phyloP scores from a whole-genome alignment of 2,888 invertebrate genomes.

The Caenorhabditis sp. region DNA sequence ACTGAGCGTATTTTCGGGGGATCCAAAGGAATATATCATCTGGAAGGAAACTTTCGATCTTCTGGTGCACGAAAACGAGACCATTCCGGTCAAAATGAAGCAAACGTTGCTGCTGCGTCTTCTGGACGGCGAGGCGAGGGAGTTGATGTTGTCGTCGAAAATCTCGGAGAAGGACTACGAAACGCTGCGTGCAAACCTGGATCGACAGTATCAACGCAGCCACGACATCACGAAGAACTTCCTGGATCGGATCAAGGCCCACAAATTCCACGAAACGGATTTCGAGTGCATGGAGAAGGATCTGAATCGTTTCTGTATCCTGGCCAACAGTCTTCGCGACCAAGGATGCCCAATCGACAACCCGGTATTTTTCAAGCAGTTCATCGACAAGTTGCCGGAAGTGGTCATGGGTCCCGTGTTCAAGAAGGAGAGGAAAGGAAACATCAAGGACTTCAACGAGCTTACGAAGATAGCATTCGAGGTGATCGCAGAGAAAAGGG shows the following conservation, averaged over 20 bases:
- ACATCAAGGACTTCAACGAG: neutral
- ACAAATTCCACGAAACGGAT: neutral
- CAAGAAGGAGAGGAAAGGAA: neutral
- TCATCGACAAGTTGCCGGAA: neutral
- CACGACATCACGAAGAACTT: neutral
- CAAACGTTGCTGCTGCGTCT: neutral
- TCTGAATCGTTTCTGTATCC: neutral
- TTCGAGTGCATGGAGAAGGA: neutral
- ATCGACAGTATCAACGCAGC: neutral
- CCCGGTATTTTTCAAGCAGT: neutral
- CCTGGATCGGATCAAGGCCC: neutral
- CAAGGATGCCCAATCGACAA: neutral
- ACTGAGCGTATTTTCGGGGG: neutral
- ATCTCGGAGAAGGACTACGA: neutral
- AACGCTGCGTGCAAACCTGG: neutral
- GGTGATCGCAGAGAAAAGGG: neutral
- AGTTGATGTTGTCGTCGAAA: neutral
- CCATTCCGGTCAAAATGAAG: neutral
- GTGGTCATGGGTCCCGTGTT: neutral
- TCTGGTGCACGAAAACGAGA: neutral
- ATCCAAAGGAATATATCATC: too few relatives aligned
- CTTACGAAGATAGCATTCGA: neutral
- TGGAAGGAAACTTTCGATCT: too few relatives aligned
- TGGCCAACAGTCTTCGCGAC: neutral
- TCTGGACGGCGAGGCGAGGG: neutral